Percentiles rank a stretch among this genome's conserved stretches.
Evolutionary conservation across 1,140 invertebrate genomes (phyloP).

Genomic region (Chironomus striatipennis): DNA sequence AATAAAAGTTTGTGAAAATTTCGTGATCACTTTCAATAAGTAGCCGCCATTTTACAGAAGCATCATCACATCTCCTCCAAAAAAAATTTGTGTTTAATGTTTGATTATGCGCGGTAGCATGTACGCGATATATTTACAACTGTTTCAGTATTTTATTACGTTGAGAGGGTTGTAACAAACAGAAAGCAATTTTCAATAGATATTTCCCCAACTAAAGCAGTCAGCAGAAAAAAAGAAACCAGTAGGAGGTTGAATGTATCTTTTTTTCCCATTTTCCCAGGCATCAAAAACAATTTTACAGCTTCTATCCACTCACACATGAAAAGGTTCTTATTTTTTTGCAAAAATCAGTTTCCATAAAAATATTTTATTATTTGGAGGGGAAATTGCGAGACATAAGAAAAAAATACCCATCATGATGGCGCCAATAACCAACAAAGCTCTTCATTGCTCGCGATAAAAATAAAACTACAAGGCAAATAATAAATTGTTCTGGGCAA

Average conservation of each 20-base stretch:
- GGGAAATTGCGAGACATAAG: slow-evolving; percentile 10
- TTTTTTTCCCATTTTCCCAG: not conserved
- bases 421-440: slow-evolving; percentile 4
- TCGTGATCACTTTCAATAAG: not conserved
- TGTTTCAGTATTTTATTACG: not conserved
- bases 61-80: not conserved
- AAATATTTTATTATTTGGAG: no score
- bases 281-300: not conserved
- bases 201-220: not conserved
- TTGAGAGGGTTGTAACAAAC: not conserved
- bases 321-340: no score
- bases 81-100: not conserved
- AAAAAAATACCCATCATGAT: not conserved
- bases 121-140: not conserved
- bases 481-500: slow-evolving; percentile 15
- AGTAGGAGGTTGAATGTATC: not conserved
- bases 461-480: slow-evolving; percentile 4
- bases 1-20: not conserved
- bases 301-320: no score
- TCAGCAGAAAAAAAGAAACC: not conserved
- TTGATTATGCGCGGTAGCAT: slow-evolving; percentile 11
- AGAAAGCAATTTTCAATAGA: not conserved
- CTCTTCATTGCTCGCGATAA: slow-evolving; percentile 12
- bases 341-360: no score
- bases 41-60: not conserved